Conservation (phyloP, 2,113 vertebrate genomes). For the Perca flavescens region DNA sequence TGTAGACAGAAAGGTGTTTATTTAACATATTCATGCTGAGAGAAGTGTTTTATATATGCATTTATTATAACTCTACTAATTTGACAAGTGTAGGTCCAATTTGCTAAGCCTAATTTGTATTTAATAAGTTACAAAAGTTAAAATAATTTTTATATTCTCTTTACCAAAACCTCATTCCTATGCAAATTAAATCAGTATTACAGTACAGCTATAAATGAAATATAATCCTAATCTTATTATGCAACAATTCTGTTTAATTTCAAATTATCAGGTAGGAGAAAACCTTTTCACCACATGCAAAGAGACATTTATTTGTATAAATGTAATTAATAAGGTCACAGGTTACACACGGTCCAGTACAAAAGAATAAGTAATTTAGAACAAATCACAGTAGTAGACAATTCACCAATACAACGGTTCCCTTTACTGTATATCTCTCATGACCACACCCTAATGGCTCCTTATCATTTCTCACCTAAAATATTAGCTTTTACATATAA, state of each 20-base stretch:
- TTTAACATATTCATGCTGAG: neutral
- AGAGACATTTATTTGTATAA: constrained; percentile 3
- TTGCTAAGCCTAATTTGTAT: neutral
- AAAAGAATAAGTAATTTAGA: constrained; percentile 25
- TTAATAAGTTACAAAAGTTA: constrained; percentile 20
- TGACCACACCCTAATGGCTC: neutral
- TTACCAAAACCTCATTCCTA: neutral
- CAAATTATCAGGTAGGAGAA: neutral
- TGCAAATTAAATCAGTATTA: constrained; percentile 1
- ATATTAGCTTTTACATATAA: constrained; percentile 13
- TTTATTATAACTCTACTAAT: neutral
- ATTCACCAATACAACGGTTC: constrained; percentile 26
- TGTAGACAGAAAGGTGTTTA: neutral
- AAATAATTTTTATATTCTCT: neutral
- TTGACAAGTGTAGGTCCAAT: neutral
- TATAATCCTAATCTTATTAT: neutral
- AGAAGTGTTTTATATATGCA: neutral
- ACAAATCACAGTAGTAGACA: constrained; percentile 55
- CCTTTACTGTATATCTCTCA: constrained; percentile 18
- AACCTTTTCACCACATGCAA: constrained; percentile 27
- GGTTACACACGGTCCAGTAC: constrained; percentile 31
- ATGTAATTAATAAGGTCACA: constrained; percentile 28
- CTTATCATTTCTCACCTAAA: constrained; percentile 6
- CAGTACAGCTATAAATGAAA: constrained; percentile 4
- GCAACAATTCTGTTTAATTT: neutral